Evolutionary conservation across 2,113 vertebrate species (phyloP).

Genomic region (Dromas ardeola): DNA sequence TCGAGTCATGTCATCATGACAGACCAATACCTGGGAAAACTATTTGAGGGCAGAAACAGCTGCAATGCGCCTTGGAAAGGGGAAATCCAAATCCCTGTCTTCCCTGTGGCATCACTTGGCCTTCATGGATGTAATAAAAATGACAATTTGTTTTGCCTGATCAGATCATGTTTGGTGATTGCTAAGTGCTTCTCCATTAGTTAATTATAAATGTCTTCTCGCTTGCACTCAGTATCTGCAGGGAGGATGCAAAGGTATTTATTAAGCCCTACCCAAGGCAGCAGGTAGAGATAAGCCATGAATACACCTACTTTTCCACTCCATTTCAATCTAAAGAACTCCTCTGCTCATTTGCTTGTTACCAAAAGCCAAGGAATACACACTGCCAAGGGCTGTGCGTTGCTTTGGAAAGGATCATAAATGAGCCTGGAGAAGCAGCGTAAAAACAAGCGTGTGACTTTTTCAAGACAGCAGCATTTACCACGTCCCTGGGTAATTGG

Average conservation of each 20-base stretch:
- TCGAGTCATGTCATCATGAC: neutral
- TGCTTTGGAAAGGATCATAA: neutral
- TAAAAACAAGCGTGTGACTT: neutral
- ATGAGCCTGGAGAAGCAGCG: neutral
- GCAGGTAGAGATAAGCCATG: neutral
- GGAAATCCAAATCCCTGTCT: neutral
- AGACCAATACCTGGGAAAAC: neutral
- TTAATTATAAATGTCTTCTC: neutral
- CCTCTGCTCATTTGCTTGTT: neutral
- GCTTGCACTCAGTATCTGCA: neutral
- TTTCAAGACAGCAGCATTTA: neutral
- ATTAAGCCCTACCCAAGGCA: neutral
- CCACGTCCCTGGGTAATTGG: neutral
- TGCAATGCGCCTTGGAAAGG: neutral
- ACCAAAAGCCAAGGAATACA: accelerated
- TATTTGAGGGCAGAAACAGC: neutral
- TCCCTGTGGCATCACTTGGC: neutral
- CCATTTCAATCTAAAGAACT: neutral
- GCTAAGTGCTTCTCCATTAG: neutral
- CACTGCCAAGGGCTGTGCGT: neutral
- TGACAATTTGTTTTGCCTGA: neutral
- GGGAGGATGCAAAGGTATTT: neutral
- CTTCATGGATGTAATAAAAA: neutral
- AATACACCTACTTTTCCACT: neutral
- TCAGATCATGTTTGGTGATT: neutral